Evolutionary conservation across 2,113 vertebrate genomes (phyloP).

Genomic region (Hemichromis elongatus): DNA sequence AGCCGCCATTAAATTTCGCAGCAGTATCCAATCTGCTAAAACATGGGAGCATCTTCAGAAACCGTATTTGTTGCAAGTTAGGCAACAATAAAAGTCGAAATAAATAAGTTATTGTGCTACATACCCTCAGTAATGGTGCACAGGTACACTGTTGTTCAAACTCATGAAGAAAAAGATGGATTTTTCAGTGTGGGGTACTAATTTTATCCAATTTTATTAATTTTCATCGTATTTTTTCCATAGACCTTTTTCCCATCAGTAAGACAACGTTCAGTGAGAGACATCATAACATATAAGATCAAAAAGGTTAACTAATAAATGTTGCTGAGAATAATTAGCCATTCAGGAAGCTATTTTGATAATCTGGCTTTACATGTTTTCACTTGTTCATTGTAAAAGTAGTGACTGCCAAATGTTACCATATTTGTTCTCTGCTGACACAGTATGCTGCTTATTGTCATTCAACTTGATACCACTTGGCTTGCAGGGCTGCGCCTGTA

Average conservation of each 20-base stretch:
- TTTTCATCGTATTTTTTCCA: background rate
- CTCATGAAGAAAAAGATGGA: background rate
- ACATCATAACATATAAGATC: background rate
- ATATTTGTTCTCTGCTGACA: background rate
- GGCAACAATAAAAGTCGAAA: background rate
- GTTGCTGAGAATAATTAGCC: background rate
- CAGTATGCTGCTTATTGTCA: background rate
- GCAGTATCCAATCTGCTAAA: no score
- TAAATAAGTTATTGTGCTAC: background rate
- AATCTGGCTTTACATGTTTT: background rate
- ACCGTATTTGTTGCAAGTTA: background rate
- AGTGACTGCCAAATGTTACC: background rate
- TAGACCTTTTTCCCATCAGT: background rate
- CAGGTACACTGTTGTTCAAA: background rate
- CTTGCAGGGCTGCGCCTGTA: background rate
- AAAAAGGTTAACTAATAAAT: background rate
- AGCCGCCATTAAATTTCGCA: no score
- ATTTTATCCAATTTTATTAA: background rate
- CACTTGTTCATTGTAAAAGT: background rate
- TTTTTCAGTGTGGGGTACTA: no score
- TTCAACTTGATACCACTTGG: background rate
- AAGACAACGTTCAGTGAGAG: background rate
- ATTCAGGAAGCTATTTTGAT: background rate
- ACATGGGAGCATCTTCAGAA: no score
- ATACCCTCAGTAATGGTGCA: background rate